Evolutionary conservation across 2,888 invertebrate genomes (phyloP), one percentile per base, ranked within the genome.

Genomic region (Gisinianus flammeolus): DNA sequence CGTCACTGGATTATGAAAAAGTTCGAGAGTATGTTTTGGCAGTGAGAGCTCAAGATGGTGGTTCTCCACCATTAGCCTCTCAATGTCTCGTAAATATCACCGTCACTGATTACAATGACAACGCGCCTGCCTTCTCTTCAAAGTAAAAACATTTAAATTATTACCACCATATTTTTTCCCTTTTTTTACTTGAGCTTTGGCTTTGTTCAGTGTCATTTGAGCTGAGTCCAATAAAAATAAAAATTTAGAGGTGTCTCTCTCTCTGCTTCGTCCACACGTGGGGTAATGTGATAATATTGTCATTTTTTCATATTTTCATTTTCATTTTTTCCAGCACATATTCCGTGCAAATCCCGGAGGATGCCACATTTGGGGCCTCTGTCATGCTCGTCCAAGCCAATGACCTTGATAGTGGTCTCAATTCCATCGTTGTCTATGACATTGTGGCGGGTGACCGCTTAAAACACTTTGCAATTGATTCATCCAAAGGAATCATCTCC

Each of bases 1-100:
- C 94, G 76, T 91, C 91, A 81, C 88, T 97, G 72, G 97, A 98
- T 88, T 96, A 92, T 87, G 97, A 97, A 88, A 90, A 93, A 81
- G 92, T 94, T 0, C 91, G 91, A 81, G 93, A 93, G 86, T 97
- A 96, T 87, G 92, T 93, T 85, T 89, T 97, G 75, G 95, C 95
- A 0, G 92, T 96, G 81, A 93, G 96, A 87, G 97, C 97, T 2
- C 90, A 93, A 28, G 97, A 97, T 87, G 93, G 94, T 0, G 97
- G 97, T 8, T 90, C 91, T 22, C 96, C 96, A 2, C 95, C 97
- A 19, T 90, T 97, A 62, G 94, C 93, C 86, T 95, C 94, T 87
- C 92, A 94, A 82, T 94, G 96, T 4, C 91, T 93, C 24, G 91
- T 97, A 76, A 96, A 96, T 87, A 91, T 97, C 82, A 92, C 94